These are phyloP conservation scores for Agriopis leucophaearia DNA, from an alignment of 2,888 invertebrate species.

Conservation along the genomic window DNA sequence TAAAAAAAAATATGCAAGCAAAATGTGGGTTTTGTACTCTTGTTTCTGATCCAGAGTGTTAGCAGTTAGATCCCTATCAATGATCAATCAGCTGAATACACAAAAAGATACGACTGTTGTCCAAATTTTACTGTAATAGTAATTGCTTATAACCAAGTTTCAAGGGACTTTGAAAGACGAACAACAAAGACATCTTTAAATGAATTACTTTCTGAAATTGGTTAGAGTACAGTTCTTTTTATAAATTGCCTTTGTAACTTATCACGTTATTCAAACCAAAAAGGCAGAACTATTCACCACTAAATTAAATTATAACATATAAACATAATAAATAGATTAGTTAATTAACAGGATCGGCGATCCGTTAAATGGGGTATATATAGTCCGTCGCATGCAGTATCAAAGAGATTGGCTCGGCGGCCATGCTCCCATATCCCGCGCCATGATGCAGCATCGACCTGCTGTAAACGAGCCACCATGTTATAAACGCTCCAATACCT, in stretches of 20 bases:
- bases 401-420: conserved; percentile 70
- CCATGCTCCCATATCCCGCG: conserved; percentile 51
- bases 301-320: conserved; percentile 8
- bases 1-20: neutral
- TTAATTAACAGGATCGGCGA: conserved; percentile 75
- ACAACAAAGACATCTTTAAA: conserved; percentile 12
- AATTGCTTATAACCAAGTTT: conserved; percentile 1
- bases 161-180: conserved; percentile 25
- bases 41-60: neutral
- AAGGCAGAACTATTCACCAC: neutral
- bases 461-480: conserved; percentile 37
- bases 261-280: neutral
- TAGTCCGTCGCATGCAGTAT: conserved; percentile 66
- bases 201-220: conserved; percentile 8
- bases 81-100: neutral
- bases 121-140: neutral
- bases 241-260: neutral
- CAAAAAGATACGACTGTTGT: conserved; percentile 1
- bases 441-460: conserved; percentile 54
- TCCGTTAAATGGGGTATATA: conserved; percentile 72
- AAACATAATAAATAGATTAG: conserved; percentile 35
- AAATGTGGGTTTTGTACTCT: neutral
- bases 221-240: conserved; percentile 1
- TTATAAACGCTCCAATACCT: conserved; percentile 47
- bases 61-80: neutral